Conservation (phyloP, 2,113 vertebrate species). For the Macrotus californicus region DNA sequence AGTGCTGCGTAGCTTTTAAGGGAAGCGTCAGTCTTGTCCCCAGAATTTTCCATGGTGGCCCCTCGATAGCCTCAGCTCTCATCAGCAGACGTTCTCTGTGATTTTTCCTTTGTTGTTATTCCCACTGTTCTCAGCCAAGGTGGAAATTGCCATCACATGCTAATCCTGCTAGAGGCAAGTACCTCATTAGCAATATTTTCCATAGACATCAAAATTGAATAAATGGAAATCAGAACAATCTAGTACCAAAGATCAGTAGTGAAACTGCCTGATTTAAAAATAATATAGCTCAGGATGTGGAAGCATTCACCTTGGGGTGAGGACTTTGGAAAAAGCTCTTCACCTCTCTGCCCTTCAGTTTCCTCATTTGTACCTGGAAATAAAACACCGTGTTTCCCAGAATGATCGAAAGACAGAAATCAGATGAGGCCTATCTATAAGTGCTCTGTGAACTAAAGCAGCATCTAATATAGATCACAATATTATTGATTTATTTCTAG, state of each 20-base stretch:
- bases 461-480: not conserved
- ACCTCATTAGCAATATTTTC: slow-evolving; percentile 57
- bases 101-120: slow-evolving; percentile 43
- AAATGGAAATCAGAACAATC: not conserved
- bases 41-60: slow-evolving; percentile 55
- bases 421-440: not conserved
- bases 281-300: not conserved
- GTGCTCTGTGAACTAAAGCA: not conserved
- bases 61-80: not conserved
- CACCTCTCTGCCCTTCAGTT: not conserved
- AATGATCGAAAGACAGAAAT: not conserved
- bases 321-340: not conserved
- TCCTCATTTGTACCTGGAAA: not conserved
- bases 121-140: slow-evolving; percentile 34
- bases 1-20: slow-evolving; percentile 25
- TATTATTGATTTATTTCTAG: not conserved
- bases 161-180: slow-evolving; percentile 18
- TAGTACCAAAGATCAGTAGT: not conserved
- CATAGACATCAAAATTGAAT: not conserved
- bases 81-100: slow-evolving; percentile 52
- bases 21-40: not conserved
- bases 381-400: not conserved
- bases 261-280: not conserved
- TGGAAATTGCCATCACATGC: slow-evolving; percentile 57
- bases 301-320: not conserved